Conservation (phyloP, 1,140 invertebrate genomes). For the Lepidotrigona ventralis region DNA sequence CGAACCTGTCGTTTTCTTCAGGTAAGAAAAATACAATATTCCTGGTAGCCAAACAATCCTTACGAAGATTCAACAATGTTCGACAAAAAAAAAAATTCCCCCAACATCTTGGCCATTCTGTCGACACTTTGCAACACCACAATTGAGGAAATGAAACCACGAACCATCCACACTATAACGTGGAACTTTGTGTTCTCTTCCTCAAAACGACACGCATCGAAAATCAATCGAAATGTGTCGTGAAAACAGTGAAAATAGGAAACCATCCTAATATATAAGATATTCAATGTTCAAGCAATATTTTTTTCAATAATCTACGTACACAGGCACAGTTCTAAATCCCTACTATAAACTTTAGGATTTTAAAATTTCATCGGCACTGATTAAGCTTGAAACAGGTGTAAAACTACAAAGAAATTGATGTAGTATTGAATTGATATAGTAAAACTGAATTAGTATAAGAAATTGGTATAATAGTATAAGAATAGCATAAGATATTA, state of each 20-base stretch:
- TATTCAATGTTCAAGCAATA: not conserved
- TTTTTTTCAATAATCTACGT: not conserved
- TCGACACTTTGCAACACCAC: not conserved
- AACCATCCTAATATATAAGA: not conserved
- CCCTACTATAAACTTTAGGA: too few species aligned
- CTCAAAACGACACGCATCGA: conserved; percentile 16
- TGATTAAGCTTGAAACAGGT: too few species aligned
- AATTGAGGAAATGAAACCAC: not conserved
- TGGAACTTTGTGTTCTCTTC: not conserved
- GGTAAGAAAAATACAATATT: not conserved
- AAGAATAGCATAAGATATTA: too few species aligned
- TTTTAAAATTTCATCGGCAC: too few species aligned
- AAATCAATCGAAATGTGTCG: not conserved
- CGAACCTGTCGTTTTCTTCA: not conserved
- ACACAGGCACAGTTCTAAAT: too few species aligned
- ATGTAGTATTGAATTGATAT: too few species aligned
- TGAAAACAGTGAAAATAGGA: not conserved
- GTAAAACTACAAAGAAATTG: too few species aligned
- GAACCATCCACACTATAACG: not conserved
- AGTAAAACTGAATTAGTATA: too few species aligned
- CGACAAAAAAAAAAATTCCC: not conserved
- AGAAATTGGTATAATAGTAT: too few species aligned
- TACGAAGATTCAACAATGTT: not conserved
- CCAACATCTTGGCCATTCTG: not conserved
- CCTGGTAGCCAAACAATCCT: not conserved